Evolutionary conservation across 35 echinoderm and acorn worm genomes (phyloP), one percentile per base, ranked within the genome.

Genomic region (Hemicentrotus pulcherrimus): DNA sequence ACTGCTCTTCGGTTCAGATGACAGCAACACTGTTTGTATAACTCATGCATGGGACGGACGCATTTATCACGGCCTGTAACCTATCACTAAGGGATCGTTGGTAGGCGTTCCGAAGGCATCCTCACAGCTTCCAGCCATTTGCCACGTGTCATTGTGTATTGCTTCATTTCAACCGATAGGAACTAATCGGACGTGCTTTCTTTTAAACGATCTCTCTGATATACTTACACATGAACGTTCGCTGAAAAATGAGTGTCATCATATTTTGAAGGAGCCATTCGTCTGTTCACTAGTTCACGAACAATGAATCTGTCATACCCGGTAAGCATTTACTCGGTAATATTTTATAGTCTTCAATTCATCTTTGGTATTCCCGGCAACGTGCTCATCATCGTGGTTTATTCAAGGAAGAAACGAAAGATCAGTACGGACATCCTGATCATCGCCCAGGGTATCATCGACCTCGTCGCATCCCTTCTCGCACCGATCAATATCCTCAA

Each of bases 391-490:
- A 86, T 95, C 86, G 24, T 18, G 5, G 85, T 95, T 15, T 95
- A 95, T 41, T 41, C 3, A 10, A 41, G n/a, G 46, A 95, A 88
- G 94, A 86, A 86, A 24, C 94, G 94, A 14, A 95, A 86, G 85
- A 95, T 60, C 41, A 95, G 94, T 41, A 95, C 94, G 31, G 61
- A 95, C 32, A 86, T 95, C 58, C 85, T 95, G 22, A 95, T 95
- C 14, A 86, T 85, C 8, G 65, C 94, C 86, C 71, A 86, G 24
- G 94, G 71, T 3, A 48, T 46, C 24, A 86, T 88, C 32, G 94
- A 95, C 47, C 48, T 95, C 13, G 41, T 24, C 45, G 94, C 91
- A 33, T 65, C 91, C 91, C 96, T 89, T 86, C 96, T 31, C 60
- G 94, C 91, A 31, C 91, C 91, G 3, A 93, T 93, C 15, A 93